Conservation (phyloP, 1,140 invertebrate genomes). For the Cydia splendana region DNA sequence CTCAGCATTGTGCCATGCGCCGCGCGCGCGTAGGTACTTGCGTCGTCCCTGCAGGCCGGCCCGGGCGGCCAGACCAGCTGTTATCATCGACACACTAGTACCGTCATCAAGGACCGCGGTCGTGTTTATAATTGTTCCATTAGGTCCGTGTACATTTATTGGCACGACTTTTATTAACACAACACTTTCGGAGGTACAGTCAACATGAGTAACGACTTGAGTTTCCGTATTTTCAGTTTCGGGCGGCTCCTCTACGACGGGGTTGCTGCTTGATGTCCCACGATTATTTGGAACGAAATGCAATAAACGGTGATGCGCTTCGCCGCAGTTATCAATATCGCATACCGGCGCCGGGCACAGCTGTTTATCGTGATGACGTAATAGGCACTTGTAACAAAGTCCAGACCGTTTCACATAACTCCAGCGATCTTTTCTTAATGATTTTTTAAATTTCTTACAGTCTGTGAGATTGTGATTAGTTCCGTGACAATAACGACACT, state of each 20-base stretch:
- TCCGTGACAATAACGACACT: constrained; percentile 39
- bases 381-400: constrained; percentile 41
- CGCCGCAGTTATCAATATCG: constrained; percentile 41
- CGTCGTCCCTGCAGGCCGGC: constrained; percentile 25
- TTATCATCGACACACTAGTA: constrained; percentile 26
- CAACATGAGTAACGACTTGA: constrained; percentile 12
- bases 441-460: constrained; percentile 42
- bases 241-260: background rate
- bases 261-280: background rate
- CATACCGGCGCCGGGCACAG: constrained; percentile 37
- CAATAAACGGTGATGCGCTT: constrained; percentile 41
- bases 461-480: constrained; percentile 37
- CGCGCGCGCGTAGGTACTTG: constrained; percentile 27
- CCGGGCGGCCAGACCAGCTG: background rate
- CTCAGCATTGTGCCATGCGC: constrained; percentile 30
- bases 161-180: constrained; percentile 31
- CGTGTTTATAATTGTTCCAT: constrained; percentile 2
- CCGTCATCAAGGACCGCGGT: constrained; percentile 31
- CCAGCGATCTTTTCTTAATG: constrained; percentile 40
- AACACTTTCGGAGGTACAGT: background rate
- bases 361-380: constrained; percentile 35
- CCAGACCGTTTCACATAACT: constrained; percentile 32
- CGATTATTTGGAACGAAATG: constrained; percentile 35
- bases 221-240: background rate
- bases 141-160: constrained; percentile 31